Base-by-base conservation (phyloP, 1,140 invertebrate species). In the Ericerus pela region DNA sequence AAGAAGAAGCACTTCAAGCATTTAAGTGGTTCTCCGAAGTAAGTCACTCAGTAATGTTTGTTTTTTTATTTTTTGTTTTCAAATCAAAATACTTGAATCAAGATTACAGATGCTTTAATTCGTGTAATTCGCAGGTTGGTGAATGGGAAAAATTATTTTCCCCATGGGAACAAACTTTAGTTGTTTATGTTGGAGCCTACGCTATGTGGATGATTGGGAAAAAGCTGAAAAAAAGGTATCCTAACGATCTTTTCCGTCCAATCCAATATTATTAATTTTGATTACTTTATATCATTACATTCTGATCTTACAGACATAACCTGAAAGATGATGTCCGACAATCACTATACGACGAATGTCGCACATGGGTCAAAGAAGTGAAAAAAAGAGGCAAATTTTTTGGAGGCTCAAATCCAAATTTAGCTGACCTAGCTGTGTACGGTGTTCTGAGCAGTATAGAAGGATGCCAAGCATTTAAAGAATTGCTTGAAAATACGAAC, bases 141-240 rank as follows among this genome's bases (percentile, higher is more conserved):
- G 83, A 89, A 59, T 99, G 95, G 94, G 79, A 88, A 53, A 77
- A 85, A 54, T 79, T 86, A 61, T 98, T 99, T 68, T 80, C 86
- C 0, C 63, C 72, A 1, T 88, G 85, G 81, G 90, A 97, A 69
- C 75, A 85, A 62, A 69, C 76, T 22, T 64, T 95, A 26, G 88
- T 96, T 67, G 82, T 97, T n/a, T 94, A 97, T 68, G 79, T 90
- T 1, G 96, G 96, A 27, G 88, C 95, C 0, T 70, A 75, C 20
- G 92, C 86, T 1, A 99, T 99, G 96, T 97, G 82, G 78, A 66
- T 90, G 0, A 84, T 99, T 62, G 82, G 87, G 3, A 96, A 94
- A 68, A 72, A 80, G 51, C 69, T 98, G 12, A 94, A 96, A 63
- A 85, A 83, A 65, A 84, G 79, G 81, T 82, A 72, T 60, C 2